Evolutionary conservation across 1,140 invertebrate genomes (phyloP).

Genomic region (Drosophila pandora): DNA sequence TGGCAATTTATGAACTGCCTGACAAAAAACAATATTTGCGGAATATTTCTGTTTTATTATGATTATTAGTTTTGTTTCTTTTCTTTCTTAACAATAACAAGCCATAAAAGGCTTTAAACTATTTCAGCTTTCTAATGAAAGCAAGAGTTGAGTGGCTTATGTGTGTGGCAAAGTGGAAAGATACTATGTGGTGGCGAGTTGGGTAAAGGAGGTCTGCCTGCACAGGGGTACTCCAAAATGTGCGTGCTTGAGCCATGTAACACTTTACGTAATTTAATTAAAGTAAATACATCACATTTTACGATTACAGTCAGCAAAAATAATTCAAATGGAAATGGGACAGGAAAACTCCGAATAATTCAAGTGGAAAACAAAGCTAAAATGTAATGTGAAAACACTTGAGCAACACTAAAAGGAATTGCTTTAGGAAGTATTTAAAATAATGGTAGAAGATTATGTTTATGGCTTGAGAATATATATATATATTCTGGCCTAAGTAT

Average conservation of each 20-base stretch:
- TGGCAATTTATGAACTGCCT: slow-evolving; percentile 43
- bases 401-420: slow-evolving; percentile 4
- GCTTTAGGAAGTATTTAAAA: not conserved
- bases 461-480: not conserved
- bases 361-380: slow-evolving; percentile 30
- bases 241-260: slow-evolving; percentile 66
- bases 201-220: slow-evolving; percentile 4
- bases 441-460: not conserved
- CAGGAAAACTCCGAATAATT: slow-evolving; percentile 34
- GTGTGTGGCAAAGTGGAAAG: slow-evolving; percentile 40
- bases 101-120: slow-evolving; percentile 47
- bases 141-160: slow-evolving; percentile 43
- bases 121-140: slow-evolving; percentile 75
- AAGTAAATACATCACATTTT: slow-evolving; percentile 63
- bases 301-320: slow-evolving; percentile 58
- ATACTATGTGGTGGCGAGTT: slow-evolving; percentile 5
- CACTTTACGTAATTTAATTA: slow-evolving; percentile 80
- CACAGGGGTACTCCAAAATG: slow-evolving; percentile 23
- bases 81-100: slow-evolving; percentile 36
- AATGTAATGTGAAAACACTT: slow-evolving; percentile 34
- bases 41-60: slow-evolving; percentile 37
- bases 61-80: slow-evolving; percentile 45
- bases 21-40: slow-evolving; percentile 49
- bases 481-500: slow-evolving; percentile 26
- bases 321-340: slow-evolving; percentile 33